These are phyloP conservation scores for Subanguina moxae DNA, from an alignment of 1,140 invertebrate genomes.

Conservation along the genomic window DNA sequence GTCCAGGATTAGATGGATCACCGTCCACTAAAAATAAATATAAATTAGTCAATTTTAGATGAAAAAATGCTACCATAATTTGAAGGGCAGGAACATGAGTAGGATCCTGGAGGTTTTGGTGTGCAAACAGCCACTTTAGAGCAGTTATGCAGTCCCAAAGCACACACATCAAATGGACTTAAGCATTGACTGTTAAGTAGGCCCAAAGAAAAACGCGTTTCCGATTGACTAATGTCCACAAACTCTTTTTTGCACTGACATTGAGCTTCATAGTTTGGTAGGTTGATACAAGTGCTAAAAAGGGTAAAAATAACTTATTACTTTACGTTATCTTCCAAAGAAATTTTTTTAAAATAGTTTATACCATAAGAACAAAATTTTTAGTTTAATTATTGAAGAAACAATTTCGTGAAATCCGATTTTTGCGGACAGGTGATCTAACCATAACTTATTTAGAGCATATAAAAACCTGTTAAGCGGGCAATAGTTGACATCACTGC, in stretches of 20 bases:
- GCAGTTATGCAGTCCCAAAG: slow-evolving; percentile 57
- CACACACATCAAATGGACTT: slow-evolving; percentile 49
- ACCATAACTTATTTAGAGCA: too few relatives aligned
- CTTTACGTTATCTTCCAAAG: too few relatives aligned
- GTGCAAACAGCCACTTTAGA: slow-evolving; percentile 56
- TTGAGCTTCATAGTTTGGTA: slow-evolving; percentile 52
- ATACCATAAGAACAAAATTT: too few relatives aligned
- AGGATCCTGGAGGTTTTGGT: slow-evolving; percentile 46
- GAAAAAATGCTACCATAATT: slow-evolving; percentile 37
- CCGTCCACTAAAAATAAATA: slow-evolving; percentile 40
- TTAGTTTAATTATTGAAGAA: too few relatives aligned
- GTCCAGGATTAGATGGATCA: slow-evolving; percentile 46
- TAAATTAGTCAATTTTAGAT: background rate
- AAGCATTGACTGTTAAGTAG: slow-evolving; percentile 51
- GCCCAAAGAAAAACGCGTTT: slow-evolving; percentile 46
- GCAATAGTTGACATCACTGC: slow-evolving; percentile 56
- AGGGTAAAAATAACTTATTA: too few relatives aligned
- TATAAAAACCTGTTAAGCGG: slow-evolving; percentile 34
- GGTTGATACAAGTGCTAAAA: slow-evolving; percentile 50
- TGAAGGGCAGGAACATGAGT: slow-evolving; percentile 49
- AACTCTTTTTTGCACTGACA: slow-evolving; percentile 56
- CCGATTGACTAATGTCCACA: slow-evolving; percentile 53
- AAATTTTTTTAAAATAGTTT: too few relatives aligned
- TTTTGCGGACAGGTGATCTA: too few relatives aligned
- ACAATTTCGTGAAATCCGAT: too few relatives aligned